Conservation (phyloP, 2,888 invertebrate species). For the Apoderus coryli region DNA sequence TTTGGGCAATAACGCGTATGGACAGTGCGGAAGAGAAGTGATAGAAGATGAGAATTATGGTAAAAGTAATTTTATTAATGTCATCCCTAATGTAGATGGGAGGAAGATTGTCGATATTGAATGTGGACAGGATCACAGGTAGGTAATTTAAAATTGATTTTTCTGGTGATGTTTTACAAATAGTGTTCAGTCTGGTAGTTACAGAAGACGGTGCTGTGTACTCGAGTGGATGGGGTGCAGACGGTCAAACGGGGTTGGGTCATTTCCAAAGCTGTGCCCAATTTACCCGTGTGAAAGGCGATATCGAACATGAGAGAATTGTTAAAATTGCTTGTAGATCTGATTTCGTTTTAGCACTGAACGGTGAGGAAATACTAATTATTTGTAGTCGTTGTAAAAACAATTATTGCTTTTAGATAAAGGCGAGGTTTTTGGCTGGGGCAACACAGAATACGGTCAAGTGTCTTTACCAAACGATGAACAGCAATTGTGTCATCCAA, state of each 20-base stretch:
- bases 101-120: conserved; percentile 49
- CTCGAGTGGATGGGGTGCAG: conserved; percentile 86
- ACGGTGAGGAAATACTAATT: conserved; percentile 40
- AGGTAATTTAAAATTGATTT: conserved; percentile 15
- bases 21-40: conserved; percentile 80
- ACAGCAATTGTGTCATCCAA: conserved; percentile 63
- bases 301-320: conserved; percentile 68
- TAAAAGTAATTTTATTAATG: conserved; percentile 49
- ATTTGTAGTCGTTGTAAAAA: too few species aligned
- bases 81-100: conserved; percentile 47
- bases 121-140: conserved; percentile 89
- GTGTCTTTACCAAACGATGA: conserved; percentile 40
- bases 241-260: conserved; percentile 85
- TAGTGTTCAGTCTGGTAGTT: conserved; percentile 50
- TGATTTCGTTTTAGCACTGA: conserved; percentile 81
- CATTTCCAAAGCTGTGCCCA: conserved; percentile 44
- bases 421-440: conserved; percentile 94
- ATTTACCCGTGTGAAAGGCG: conserved; percentile 57
- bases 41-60: conserved; percentile 61
- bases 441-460: conserved; percentile 89
- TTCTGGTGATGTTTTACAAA: neutral
- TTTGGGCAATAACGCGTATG: conserved; percentile 84
- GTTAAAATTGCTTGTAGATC: conserved; percentile 63
- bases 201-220: conserved; percentile 69
- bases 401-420: conserved; percentile 54